phyloP scores from a whole-genome alignment of 2,113 vertebrate genomes.

The Aythya baeri region DNA sequence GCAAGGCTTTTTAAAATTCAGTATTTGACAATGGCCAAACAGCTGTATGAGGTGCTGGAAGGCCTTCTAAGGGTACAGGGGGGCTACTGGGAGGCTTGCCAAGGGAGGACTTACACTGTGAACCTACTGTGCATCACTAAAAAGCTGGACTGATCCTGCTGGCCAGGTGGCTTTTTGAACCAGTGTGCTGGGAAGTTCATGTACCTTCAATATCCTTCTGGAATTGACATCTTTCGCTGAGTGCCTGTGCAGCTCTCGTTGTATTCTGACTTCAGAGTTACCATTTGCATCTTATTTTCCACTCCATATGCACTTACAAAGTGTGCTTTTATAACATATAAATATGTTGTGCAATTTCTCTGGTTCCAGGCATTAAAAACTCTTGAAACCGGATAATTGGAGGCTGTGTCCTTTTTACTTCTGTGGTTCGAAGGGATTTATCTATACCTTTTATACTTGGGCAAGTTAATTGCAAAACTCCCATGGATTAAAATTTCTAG shows the following conservation, averaged over 20 bases:
- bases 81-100: neutral
- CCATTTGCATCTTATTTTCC: neutral
- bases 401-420: neutral
- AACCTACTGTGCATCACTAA: neutral
- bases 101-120: neutral
- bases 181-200: neutral
- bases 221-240: neutral
- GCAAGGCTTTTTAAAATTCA: neutral
- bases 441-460: neutral
- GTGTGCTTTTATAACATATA: neutral
- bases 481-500: neutral
- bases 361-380: neutral
- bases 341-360: neutral
- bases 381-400: neutral
- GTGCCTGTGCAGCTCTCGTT: neutral
- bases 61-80: neutral
- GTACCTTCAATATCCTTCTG: neutral
- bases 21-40: neutral
- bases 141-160: fast-evolving
- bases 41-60: neutral
- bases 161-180: neutral
- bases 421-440: neutral
- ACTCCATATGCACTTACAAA: neutral
- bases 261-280: neutral
- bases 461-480: neutral